phyloP scores from a whole-genome alignment of 2,797 vertebrate genomes.

The Sarcophilus harrisii region DNA sequence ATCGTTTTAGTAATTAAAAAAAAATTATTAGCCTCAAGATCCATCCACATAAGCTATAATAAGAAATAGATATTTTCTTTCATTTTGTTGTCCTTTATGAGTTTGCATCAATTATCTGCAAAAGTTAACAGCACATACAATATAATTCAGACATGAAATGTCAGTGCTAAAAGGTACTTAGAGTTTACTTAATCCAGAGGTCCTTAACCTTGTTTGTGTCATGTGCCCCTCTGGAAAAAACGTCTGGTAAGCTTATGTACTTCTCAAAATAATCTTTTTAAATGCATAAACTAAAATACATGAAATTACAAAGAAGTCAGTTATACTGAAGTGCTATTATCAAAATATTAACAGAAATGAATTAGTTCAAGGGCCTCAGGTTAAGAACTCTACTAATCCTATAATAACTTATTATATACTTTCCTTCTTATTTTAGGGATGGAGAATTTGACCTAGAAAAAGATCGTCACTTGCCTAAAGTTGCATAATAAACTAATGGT shows the following conservation, averaged over 20 bases:
- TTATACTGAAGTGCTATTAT: background rate
- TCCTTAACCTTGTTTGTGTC: background rate
- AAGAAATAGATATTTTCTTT: background rate
- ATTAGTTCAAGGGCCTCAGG: background rate
- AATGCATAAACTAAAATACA: background rate
- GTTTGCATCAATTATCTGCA: background rate
- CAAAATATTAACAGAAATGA: background rate
- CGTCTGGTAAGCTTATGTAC: background rate
- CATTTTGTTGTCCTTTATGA: background rate
- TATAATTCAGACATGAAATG: background rate
- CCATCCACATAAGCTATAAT: background rate
- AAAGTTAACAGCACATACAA: background rate
- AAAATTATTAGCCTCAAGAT: background rate
- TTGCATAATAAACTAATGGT: background rate
- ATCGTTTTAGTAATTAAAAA: background rate
- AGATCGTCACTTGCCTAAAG: background rate
- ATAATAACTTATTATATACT: background rate
- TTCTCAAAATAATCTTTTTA: background rate
- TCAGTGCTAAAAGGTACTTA: background rate
- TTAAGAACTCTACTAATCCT: background rate
- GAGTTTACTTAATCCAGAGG: background rate
- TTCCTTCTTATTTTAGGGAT: background rate
- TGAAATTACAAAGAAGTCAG: background rate
- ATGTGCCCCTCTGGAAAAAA: background rate
- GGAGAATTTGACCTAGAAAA: background rate